phyloP scores from a whole-genome alignment of 2,797 vertebrate species.

The Macropodus opercularis region DNA sequence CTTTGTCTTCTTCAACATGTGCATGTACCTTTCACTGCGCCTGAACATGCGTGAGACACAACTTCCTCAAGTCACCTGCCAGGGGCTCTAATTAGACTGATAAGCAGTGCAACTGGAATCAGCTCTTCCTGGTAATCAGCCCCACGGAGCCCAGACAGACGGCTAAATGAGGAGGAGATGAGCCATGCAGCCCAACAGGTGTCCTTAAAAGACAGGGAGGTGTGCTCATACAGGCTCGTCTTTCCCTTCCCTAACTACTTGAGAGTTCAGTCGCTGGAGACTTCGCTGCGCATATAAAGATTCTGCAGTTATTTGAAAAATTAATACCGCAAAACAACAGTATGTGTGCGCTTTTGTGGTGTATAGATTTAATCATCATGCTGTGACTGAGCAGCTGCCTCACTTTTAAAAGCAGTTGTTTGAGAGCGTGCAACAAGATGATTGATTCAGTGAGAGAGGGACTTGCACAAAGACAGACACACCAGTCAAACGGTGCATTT shows the following conservation, averaged over 20 bases:
- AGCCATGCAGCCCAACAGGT: conserved; percentile 80
- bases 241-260: conserved; percentile 41
- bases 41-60: conserved; percentile 61
- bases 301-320: conserved; percentile 55
- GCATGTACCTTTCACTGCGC: conserved; percentile 54
- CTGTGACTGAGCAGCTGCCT: conserved; percentile 50
- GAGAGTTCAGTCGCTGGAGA: conserved; percentile 50
- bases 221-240: conserved; percentile 45
- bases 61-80: conserved; percentile 78
- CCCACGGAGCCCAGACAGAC: conserved; percentile 79
- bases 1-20: conserved; percentile 26
- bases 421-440: conserved; percentile 49
- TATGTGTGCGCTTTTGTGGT: conserved; percentile 19
- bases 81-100: conserved; percentile 82
- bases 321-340: conserved; percentile 15
- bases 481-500: conserved; percentile 63
- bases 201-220: conserved; percentile 76
- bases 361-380: conserved; percentile 66
- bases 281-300: conserved; percentile 42
- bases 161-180: conserved; percentile 82
- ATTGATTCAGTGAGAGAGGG: conserved; percentile 58
- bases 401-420: conserved; percentile 64
- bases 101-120: conserved; percentile 79
- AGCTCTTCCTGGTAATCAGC: conserved; percentile 79
- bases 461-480: conserved; percentile 49